These are phyloP conservation scores for Notothenia rossii DNA, from an alignment of 2,113 vertebrate species.

Conservation along the genomic window DNA sequence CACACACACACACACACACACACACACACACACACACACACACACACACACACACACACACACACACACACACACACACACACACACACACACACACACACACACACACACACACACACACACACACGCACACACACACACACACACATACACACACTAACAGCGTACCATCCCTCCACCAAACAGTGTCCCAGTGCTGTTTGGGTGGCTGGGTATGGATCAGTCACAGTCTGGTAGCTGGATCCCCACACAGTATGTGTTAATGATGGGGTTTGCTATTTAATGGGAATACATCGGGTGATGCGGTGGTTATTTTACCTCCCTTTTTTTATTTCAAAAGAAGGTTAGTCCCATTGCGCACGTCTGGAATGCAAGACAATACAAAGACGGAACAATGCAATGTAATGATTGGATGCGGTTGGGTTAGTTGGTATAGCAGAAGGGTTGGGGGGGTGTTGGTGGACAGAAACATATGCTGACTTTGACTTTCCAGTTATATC, in stretches of 20 bases:
- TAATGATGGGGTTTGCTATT: constrained; percentile 38
- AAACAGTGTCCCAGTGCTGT: constrained; percentile 43
- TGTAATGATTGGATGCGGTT: constrained; percentile 66
- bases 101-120: not conserved
- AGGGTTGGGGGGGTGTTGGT: not conserved
- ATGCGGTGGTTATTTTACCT: constrained; percentile 10
- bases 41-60: too few relatives aligned
- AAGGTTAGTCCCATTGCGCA: constrained; percentile 36
- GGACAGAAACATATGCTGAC: constrained; percentile 20
- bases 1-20: too few relatives aligned
- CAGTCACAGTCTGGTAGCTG: constrained; percentile 74
- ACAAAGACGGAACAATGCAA: constrained; percentile 50
- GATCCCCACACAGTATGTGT: constrained; percentile 42
- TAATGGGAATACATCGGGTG: constrained; percentile 44
- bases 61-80: too few relatives aligned
- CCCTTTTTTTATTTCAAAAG: constrained; percentile 28
- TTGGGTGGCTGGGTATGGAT: constrained; percentile 69
- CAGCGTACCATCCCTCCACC: constrained; percentile 37
- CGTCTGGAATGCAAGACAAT: constrained; percentile 50
- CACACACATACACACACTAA: constrained; percentile 5
- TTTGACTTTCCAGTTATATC: constrained; percentile 15
- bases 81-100: too few relatives aligned
- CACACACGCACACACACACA: not conserved
- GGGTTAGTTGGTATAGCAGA: constrained; percentile 57
- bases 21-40: too few relatives aligned